Percentiles rank a stretch among this genome's conserved stretches.
phyloP scores from a whole-genome alignment of 2,113 vertebrate species.

The Cebidichthys violaceus region DNA sequence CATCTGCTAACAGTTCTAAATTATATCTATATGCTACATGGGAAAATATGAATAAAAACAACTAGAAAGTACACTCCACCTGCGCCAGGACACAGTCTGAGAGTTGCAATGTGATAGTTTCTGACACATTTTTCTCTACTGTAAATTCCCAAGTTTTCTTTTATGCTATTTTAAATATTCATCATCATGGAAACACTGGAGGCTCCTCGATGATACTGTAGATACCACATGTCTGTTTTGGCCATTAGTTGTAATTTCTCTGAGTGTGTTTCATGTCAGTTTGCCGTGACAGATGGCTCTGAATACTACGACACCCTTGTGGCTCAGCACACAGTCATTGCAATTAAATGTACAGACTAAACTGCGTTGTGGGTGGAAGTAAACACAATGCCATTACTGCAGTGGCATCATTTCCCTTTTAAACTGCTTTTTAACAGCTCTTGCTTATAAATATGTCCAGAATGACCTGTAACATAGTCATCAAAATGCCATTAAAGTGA shows the following conservation, averaged over 20 bases:
- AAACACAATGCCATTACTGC: background rate
- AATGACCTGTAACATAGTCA: background rate
- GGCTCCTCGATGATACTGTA: background rate
- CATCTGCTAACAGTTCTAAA: background rate
- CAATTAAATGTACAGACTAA: background rate
- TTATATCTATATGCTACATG: background rate
- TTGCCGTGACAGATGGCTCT: background rate
- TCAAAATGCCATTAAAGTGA: background rate
- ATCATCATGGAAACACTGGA: background rate
- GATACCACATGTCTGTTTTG: background rate
- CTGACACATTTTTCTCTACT: background rate
- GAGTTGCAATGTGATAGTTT: background rate
- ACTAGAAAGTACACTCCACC: background rate
- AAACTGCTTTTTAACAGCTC: background rate
- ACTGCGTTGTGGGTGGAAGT: background rate
- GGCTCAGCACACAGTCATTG: background rate
- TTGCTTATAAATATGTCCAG: background rate
- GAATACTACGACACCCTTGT: background rate
- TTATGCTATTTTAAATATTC: background rate
- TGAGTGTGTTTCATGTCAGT: background rate
- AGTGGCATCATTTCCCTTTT: background rate
- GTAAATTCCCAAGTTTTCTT: background rate
- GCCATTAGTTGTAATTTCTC: background rate
- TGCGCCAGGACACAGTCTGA: background rate
- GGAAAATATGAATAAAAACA: background rate